Percentiles rank a stretch among this genome's conserved stretches.
Conservation (phyloP, 2,888 invertebrate species). For the Heliconius cydno region DNA sequence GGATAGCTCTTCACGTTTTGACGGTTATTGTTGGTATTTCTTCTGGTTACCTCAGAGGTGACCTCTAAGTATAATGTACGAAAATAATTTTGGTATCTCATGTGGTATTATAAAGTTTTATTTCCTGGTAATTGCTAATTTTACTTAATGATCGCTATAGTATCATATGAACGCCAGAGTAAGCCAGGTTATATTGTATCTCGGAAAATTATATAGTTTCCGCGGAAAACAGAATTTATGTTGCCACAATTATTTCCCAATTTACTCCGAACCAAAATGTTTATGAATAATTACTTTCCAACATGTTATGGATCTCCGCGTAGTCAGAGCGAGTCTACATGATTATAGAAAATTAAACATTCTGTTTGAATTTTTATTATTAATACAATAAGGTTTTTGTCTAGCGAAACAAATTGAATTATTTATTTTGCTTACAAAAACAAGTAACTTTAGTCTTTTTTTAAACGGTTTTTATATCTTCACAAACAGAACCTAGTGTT, state of each 20-base stretch:
- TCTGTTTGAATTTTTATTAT: neutral
- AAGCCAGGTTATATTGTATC: neutral
- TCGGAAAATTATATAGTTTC: neutral
- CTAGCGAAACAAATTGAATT: too few species aligned
- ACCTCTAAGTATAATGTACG: constrained; percentile 8
- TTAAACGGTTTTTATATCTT: neutral
- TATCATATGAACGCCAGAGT: neutral
- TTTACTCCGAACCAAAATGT: neutral
- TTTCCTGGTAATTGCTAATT: too few species aligned
- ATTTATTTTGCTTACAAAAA: too few species aligned
- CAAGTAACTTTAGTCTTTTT: neutral
- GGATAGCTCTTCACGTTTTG: constrained; percentile 59
- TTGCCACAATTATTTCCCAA: constrained; percentile 1
- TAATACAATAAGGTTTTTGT: neutral
- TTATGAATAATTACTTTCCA: neutral
- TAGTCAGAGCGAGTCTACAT: neutral
- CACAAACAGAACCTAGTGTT: neutral
- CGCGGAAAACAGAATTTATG: neutral
- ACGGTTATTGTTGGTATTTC: constrained; percentile 68
- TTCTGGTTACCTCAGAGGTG: constrained; percentile 46
- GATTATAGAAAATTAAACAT: neutral
- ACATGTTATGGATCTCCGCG: neutral
- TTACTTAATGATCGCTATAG: neutral
- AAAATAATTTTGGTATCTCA: neutral
- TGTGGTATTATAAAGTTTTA: neutral